Percentiles rank a stretch among this genome's conserved stretches.
Evolutionary conservation across 2,797 vertebrate genomes (phyloP).

Genomic region (Myotis findleyi): DNA sequence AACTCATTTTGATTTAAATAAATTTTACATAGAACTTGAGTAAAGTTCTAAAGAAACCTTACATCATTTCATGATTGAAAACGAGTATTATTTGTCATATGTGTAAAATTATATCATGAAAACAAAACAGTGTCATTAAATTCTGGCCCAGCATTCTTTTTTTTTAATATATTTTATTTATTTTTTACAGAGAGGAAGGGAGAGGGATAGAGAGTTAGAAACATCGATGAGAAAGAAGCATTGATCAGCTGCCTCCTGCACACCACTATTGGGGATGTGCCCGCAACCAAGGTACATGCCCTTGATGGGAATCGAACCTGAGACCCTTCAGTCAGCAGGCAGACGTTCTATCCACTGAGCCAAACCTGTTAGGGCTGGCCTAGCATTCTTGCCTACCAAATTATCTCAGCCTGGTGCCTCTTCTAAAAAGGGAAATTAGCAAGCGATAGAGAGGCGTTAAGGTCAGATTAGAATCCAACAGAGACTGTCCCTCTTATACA

Average conservation of each 20-base stretch:
- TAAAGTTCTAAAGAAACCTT: constrained; percentile 12
- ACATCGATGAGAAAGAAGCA: too few species aligned
- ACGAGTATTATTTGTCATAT: background rate
- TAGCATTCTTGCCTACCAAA: background rate
- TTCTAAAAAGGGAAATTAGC: background rate
- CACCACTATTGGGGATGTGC: too few species aligned
- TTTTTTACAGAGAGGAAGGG: too few species aligned
- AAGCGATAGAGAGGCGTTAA: background rate
- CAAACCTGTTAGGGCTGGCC: too few species aligned
- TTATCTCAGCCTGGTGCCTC: background rate
- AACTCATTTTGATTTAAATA: background rate
- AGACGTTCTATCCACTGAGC: too few species aligned
- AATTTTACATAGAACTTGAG: constrained; percentile 11
- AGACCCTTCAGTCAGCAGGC: too few species aligned
- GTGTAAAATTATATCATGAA: background rate
- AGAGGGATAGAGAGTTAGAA: too few species aligned
- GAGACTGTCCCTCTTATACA: background rate
- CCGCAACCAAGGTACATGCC: too few species aligned
- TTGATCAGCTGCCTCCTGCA: too few species aligned
- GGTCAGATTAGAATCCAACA: background rate
- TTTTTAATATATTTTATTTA: too few species aligned
- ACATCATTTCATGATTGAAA: background rate
- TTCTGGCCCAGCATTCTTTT: background rate
- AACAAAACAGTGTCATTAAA: background rate
- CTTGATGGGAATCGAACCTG: too few species aligned